Base-by-base conservation (phyloP, 2,888 invertebrate genomes). In the Dasysyrphus tricinctus region DNA sequence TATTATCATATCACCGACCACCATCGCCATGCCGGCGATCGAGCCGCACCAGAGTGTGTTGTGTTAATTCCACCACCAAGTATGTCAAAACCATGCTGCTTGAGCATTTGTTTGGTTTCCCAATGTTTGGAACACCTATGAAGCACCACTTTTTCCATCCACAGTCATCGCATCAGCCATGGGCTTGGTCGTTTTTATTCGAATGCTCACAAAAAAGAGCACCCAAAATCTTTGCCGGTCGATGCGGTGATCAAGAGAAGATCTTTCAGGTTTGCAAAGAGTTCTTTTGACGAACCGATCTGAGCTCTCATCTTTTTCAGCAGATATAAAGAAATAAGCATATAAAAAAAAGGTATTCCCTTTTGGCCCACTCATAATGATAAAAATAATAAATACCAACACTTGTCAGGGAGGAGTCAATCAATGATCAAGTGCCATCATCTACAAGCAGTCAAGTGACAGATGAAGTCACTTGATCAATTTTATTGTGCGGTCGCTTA, bases 331-430 rank as follows among this genome's bases (percentile, higher is more conserved):
- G 19, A 51, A 34, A 24, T 34, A 49, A 69, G 54, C 49, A 49
- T 56, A 37, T 12, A 19, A 11, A 19, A 14, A 54, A 14, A 54
- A 54, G 37, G 39, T 29, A 69, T 54, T 54, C 59, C 69, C 56
- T 73, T 61, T 47, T 54, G 39, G 49, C 70, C 69, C 61, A 39
- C 84, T 65, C 67, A 54, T 79, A 74, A 82, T 72, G 51, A 82
- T 78, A 65, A 78, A 65, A 82, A 86, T 82, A 86, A 86, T 86
- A 82, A 86, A 86, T 86, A 82, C 81, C 86, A 86, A 82, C 86
- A 86, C 82, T 86, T 86, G 86, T 86, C 82, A 86, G 82, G 86
- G 86, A 86, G 86, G 82, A 86, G 86, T 86, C 86, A 86, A 86
- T 86, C 81, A 86, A 75, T 86, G 86, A 86, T 86, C 82, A 86